A percentile compares a stretch with the other conserved stretches of the same genome.
phyloP scores from a whole-genome alignment of 2,797 vertebrate genomes.

The Onychomys torridus region DNA sequence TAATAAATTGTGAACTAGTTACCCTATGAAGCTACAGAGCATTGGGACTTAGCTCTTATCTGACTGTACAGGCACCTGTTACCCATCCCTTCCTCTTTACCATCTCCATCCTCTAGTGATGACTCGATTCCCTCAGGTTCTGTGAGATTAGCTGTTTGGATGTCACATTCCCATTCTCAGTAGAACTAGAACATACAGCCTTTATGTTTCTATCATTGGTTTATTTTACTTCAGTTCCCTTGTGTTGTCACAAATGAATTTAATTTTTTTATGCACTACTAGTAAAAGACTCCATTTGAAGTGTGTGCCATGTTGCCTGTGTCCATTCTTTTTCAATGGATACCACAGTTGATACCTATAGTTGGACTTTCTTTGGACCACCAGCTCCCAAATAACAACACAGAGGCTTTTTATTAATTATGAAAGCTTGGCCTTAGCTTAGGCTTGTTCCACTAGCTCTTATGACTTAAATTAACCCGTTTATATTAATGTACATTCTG shows the following conservation, averaged over 20 bases:
- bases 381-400: not conserved
- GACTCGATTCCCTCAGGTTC: not conserved
- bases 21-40: not conserved
- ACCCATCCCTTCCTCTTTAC: no score
- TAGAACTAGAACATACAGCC: not conserved
- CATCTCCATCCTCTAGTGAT: not conserved
- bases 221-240: not conserved
- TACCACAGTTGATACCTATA: not conserved
- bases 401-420: not conserved
- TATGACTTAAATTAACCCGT: not conserved
- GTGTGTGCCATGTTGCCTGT: not conserved
- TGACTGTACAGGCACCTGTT: not conserved
- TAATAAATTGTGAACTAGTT: not conserved
- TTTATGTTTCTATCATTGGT: not conserved
- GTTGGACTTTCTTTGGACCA: not conserved
- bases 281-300: not conserved
- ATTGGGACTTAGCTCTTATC: not conserved
- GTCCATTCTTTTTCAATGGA: not conserved
- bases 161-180: not conserved
- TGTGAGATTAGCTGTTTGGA: not conserved
- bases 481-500: not conserved
- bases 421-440: not conserved
- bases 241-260: not conserved
- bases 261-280: not conserved
- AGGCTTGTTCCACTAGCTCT: not conserved